Evolutionary conservation across 1,140 invertebrate genomes (phyloP), one percentile per base, ranked within the genome.

Genomic region (Melitaea cinxia): DNA sequence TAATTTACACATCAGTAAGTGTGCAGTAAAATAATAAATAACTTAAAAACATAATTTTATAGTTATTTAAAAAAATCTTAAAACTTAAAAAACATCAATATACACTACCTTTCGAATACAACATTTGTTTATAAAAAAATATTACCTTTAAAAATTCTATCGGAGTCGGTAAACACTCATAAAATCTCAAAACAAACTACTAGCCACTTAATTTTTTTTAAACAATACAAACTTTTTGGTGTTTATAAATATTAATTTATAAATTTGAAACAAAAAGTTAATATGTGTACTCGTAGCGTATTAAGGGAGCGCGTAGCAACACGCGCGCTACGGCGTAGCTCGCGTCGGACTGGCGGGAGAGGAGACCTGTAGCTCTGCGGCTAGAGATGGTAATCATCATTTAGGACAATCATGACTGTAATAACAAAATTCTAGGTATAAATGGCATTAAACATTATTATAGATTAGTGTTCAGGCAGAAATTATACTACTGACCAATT

Each of bases 261-360:
- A n/a, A 45, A 45, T 45, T 3, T 45, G 19, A 0, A 45, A 0
- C 0, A 17, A 59, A 49, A 59, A 60, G 57, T 60, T 60, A 14
- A 37, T 7, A 49, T 49, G 19, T 47, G 1, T 39, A 60, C 3
- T 57, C 54, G 62, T 50, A 65, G 62, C 19, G 54, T 45, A 19
- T 21, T 26, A 21, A 14, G 12, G 28, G 28, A 17, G 42, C 7
- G 23, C 42, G 70, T 65, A 67, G 60, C 68, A 35, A 62, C 53
- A 68, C 79, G 55, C 72, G 58, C n/a, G 61, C 78, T 85, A 85
- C 80, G 76, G 61, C 73, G 80, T 82, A 82, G 77, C 63, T 55
- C 64, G 72, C 68, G 74, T 53, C 42, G 14, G 56, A 82, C 80
- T 84, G 76, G 61, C 68, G 68, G 42, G 42, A 47, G 42, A 14